A percentile compares a stretch with the other conserved stretches of the same genome.
Evolutionary conservation across 92 coral and sea anemone species (phyloP).

Genomic region (Plumapathes pennacea): DNA sequence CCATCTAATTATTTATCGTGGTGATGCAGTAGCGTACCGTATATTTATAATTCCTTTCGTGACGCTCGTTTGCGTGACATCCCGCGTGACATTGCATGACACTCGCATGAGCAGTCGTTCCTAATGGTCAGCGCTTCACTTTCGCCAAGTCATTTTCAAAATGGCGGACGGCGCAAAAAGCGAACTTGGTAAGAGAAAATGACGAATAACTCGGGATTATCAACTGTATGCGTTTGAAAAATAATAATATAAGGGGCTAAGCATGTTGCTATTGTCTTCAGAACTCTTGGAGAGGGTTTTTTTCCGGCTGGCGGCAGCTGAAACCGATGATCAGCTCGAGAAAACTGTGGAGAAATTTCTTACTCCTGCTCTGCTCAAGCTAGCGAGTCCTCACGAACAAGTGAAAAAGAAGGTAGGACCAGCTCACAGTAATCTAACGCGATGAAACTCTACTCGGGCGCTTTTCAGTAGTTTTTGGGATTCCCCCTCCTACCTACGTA

Average conservation of each 20-base stretch:
- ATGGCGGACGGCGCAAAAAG: conserved; percentile 71
- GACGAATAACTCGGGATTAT: neutral
- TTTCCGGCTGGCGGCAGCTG: conserved; percentile 87
- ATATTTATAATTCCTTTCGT: conserved; percentile 1
- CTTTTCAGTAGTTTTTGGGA: too few relatives aligned
- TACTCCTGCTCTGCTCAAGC: conserved; percentile 82
- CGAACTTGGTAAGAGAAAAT: conserved; percentile 54
- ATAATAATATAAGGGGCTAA: neutral
- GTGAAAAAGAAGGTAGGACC: conserved; percentile 81
- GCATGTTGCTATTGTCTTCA: conserved; percentile 8
- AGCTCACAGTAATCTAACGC: too few relatives aligned
- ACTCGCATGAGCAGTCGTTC: too few relatives aligned
- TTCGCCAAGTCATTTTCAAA: conserved; percentile 29
- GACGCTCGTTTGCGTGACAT: conserved; percentile 2
- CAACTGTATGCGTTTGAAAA: neutral
- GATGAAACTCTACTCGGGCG: too few relatives aligned
- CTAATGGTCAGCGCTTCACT: too few relatives aligned
- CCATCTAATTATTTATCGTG: too few relatives aligned
- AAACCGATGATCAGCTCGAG: conserved; percentile 86
- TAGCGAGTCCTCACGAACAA: conserved; percentile 71
- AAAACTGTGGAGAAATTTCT: conserved; percentile 75
- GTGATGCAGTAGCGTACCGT: too few relatives aligned
- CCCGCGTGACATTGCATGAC: neutral
- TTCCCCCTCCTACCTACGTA: too few relatives aligned
- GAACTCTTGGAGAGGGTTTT: conserved; percentile 93